Evolutionary conservation across 1,140 invertebrate species (phyloP), one percentile per base, ranked within the genome.

Genomic region (Meteorus sp.): DNA sequence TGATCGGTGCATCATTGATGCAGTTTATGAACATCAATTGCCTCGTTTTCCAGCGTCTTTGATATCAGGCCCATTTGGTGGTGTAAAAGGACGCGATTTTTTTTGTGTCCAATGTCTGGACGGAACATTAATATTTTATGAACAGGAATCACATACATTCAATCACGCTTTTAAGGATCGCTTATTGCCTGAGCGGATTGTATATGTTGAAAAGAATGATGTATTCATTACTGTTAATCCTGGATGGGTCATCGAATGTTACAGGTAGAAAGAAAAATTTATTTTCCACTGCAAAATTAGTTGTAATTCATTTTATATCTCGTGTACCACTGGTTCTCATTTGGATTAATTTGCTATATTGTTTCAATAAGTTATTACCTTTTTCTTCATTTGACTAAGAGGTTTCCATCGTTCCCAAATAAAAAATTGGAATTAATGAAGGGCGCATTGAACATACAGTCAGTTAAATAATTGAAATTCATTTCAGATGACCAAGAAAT

Each of bases 31-130:
- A 66, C 89, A 91, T 66, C 75, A 80, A 23, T 77, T 92, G 61
- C 82, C 79, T 29, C 83, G 85, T 67, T 79, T 84, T 68, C 83
- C 86, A 0, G 86, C 83, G 58, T 87, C 85, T 67, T 80, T 94
- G 55, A 85, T 85, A n/a, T 78, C 84, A 45, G 94, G 93, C 17
- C 83, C 88, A 1, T 96, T 96, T 81, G 93, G 93, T 1, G 87
- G 85, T 25, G 85, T 87, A 3, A 85, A 84, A 78, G 86, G 86
- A 3, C 83, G 89, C 69, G 92, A 95, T 77, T 92, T 94, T 66
- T 83, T 95, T 29, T 94, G 92, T 73, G 86, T 95, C 2, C 92
- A 94, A 74, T 89, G 88, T 17, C 74, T 95, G 47, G 93, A 96
- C 77, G 92, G 93, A 1, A 86, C 87, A 13, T 69, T 96, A 1